These are phyloP conservation scores for Nyctereutes procyonoides DNA, from an alignment of 2,113 vertebrate species.

Conservation along the genomic window DNA sequence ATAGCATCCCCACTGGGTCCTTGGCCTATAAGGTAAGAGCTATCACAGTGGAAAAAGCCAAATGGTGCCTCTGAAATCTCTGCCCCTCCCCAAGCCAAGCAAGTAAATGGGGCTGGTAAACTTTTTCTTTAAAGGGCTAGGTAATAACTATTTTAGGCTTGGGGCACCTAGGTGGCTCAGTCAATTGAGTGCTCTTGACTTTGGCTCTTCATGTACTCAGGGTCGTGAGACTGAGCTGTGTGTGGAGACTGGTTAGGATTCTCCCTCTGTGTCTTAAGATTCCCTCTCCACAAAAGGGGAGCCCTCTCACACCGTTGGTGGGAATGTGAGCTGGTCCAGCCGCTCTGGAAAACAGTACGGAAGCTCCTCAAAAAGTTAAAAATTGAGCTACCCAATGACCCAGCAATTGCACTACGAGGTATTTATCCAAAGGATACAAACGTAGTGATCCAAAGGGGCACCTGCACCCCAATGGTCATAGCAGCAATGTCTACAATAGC, in stretches of 20 bases:
- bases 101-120: not conserved
- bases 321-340: not conserved
- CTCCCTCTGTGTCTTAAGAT: not conserved
- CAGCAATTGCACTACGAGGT: not conserved
- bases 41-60: too few species aligned
- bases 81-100: too few species aligned
- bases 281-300: not conserved
- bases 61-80: too few species aligned
- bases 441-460: not conserved
- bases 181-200: not conserved
- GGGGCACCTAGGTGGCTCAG: not conserved
- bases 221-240: not conserved
- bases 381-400: too few species aligned
- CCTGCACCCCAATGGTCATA: not conserved
- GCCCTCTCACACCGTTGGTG: not conserved
- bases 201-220: not conserved
- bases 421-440: not conserved
- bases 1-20: not conserved
- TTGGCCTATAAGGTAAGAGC: not conserved
- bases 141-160: not conserved
- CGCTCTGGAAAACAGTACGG: not conserved
- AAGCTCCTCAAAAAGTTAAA: not conserved
- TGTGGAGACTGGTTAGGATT: too few species aligned
- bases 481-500: not conserved
- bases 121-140: not conserved